phyloP scores from a whole-genome alignment of 2,797 vertebrate genomes.

The Morus bassanus region DNA sequence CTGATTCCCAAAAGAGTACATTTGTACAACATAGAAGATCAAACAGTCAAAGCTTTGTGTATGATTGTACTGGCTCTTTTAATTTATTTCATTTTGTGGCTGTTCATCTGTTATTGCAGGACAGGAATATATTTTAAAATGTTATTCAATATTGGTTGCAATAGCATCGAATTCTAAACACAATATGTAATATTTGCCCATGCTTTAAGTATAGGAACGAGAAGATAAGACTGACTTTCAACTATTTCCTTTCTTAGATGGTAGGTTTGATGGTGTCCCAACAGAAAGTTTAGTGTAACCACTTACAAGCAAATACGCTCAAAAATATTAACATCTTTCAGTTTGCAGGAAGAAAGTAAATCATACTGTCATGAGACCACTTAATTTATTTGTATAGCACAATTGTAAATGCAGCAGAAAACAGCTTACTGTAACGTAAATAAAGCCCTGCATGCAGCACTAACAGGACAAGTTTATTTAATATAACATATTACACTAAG shows the following conservation, averaged over 20 bases:
- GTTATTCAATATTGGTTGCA: not conserved
- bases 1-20: not conserved
- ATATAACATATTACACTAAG: slow-evolving; percentile 70
- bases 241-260: slow-evolving; percentile 2
- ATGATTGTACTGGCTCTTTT: not conserved
- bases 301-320: slow-evolving; percentile 20
- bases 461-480: slow-evolving; percentile 75
- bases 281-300: not conserved
- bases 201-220: slow-evolving; percentile 2
- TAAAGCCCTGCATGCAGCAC: slow-evolving; percentile 51
- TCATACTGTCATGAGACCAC: slow-evolving; percentile 28
- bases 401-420: slow-evolving; percentile 73
- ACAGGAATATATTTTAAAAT: not conserved
- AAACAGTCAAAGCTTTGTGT: not conserved
- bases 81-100: not conserved
- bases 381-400: slow-evolving; percentile 71
- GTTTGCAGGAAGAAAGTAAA: slow-evolving; percentile 40
- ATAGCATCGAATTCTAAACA: slow-evolving; percentile 7
- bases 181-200: slow-evolving; percentile 19
- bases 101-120: not conserved
- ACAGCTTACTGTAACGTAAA: slow-evolving; percentile 77
- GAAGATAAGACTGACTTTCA: slow-evolving; percentile 10
- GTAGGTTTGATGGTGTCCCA: not conserved
- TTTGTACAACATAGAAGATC: not conserved
- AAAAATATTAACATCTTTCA: slow-evolving; percentile 39